Evolutionary conservation across 2,888 invertebrate species (phyloP), one percentile per base, ranked within the genome.

Genomic region (Orthosia incerta): DNA sequence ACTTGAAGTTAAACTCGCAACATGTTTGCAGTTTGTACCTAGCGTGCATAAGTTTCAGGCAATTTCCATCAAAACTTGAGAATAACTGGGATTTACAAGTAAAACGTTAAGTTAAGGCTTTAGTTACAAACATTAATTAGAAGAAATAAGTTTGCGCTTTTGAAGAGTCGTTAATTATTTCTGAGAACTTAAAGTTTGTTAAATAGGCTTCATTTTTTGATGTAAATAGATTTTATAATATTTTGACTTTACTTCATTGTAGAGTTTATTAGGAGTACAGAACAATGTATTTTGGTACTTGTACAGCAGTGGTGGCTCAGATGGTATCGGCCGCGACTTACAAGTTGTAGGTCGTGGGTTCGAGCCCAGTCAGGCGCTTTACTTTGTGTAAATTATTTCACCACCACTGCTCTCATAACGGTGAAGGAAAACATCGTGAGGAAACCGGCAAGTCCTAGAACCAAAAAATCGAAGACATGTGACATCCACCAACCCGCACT

Each of bases 21-120:
- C 76, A 72, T 82, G 85, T 84, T 76, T 71, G 74, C 66, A 81
- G 82, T 79, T 72, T 68, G 65, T 71, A 71, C 72, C 62, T 71
- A 57, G 53, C 59, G 53, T 56, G 71, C 72, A 62, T 76, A 84
- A 85, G 63, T 84, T 84, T 70, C 26, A 71, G 23, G 69, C 68
- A 81, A 83, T 81, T 81, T 73, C 71, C 76, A 75, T 70, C 68
- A 74, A 60, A 84, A 85, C 81, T 85, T 75, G 45, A 50, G 61
- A 64, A 74, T 76, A 81, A 81, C 79, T 75, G 64, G 45, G 66
- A 70, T 78, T 80, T 85, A 74, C 73, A 80, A 85, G 71, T 82
- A 63, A 77, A 85, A 80, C 71, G 60, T 70, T 66, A 65, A 78
- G 64, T 82, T 76, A 60, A 56, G 53, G 57, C 57, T 80, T 83